Conservation (phyloP, 2,888 invertebrate species). For the Eubasilissa splendida region DNA sequence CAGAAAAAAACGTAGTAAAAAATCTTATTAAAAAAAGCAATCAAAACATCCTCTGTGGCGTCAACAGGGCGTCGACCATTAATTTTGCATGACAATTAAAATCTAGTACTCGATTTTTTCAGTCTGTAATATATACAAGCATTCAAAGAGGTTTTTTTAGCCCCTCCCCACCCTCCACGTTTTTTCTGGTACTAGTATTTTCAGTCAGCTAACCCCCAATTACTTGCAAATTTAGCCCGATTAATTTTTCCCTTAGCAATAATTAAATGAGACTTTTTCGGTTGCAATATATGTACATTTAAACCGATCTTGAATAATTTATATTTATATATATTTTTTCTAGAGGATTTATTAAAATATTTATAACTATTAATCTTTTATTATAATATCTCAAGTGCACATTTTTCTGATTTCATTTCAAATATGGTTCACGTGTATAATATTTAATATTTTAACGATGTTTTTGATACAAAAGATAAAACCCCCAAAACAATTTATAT, state of each 20-base stretch:
- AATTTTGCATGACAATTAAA: constrained; percentile 59
- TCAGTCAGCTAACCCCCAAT: constrained; percentile 32
- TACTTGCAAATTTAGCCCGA: constrained; percentile 20
- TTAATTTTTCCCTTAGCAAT: constrained; percentile 22
- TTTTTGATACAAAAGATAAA: no score
- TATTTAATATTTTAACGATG: no score
- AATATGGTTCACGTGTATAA: no score
- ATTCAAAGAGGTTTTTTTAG: constrained; percentile 34
- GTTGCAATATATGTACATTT: not conserved
- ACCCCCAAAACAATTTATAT: no score
- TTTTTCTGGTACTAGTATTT: constrained; percentile 11
- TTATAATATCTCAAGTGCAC: no score
- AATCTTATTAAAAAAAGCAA: constrained; percentile 59
- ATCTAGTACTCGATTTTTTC: constrained; percentile 41
- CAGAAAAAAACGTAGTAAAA: constrained; percentile 53
- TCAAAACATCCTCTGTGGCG: constrained; percentile 56
- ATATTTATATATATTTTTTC: no score
- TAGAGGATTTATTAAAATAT: no score
- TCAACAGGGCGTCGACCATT: constrained; percentile 53
- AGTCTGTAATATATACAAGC: constrained; percentile 46
- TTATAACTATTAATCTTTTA: no score
- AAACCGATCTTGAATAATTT: no score
- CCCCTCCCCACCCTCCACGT: not conserved
- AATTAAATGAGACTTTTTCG: constrained; percentile 16
- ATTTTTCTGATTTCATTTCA: no score